phyloP scores from a whole-genome alignment of 2,113 vertebrate species.

The Pseudorectes ferrugineus region DNA sequence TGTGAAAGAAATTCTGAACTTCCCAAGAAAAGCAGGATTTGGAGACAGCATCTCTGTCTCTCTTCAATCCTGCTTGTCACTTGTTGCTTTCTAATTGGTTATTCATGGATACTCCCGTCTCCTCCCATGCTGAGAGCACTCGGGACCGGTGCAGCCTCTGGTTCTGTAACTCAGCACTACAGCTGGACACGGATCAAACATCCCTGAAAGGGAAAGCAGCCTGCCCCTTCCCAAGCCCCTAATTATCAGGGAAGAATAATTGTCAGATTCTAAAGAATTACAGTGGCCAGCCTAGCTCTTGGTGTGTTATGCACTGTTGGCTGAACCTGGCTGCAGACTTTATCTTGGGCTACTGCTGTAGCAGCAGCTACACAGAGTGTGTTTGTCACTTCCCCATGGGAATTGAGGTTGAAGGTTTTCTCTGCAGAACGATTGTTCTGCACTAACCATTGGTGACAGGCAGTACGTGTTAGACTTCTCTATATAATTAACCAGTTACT shows the following conservation, averaged over 20 bases:
- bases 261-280: not conserved
- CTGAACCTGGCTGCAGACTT: not conserved
- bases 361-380: not conserved
- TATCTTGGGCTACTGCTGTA: not conserved
- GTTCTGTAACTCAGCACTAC: not conserved
- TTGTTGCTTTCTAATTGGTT: not conserved
- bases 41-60: not conserved
- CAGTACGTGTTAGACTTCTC: not conserved
- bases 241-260: slow-evolving; percentile 36
- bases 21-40: not conserved
- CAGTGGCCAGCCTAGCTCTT: not conserved
- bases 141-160: not conserved
- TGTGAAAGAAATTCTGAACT: not conserved
- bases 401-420: not conserved
- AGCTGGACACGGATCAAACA: slow-evolving; percentile 25
- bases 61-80: not conserved
- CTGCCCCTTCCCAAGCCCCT: slow-evolving; percentile 39
- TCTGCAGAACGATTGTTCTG: not conserved
- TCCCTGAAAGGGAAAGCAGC: slow-evolving; percentile 31
- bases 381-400: not conserved
- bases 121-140: not conserved
- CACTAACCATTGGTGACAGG: not conserved
- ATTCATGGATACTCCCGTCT: rapidly evolving
- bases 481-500: not conserved
- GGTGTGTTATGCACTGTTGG: not conserved